Evolutionary conservation across 2,888 invertebrate species (phyloP).

Genomic region (Neria commutata): DNA sequence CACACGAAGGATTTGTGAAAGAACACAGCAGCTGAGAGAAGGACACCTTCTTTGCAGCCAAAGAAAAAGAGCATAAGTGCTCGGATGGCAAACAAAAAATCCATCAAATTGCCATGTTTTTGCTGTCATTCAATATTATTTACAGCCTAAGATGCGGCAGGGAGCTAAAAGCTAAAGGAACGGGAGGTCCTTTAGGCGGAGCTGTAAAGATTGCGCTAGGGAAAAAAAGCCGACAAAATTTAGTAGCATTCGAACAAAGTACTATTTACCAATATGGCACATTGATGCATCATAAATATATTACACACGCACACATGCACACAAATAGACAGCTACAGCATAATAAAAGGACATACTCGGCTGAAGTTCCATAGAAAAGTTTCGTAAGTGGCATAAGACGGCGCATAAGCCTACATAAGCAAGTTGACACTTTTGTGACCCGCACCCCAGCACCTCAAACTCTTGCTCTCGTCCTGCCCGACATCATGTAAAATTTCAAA

Average conservation of each 20-base stretch:
- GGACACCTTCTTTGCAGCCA: background rate
- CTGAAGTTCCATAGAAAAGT: too few relatives aligned
- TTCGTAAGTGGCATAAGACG: background rate
- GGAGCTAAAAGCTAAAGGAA: background rate
- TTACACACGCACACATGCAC: conserved; percentile 38
- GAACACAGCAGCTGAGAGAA: too few relatives aligned
- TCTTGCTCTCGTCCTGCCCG: too few relatives aligned
- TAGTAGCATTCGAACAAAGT: conserved; percentile 30
- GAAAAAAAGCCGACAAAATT: background rate
- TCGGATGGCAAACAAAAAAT: background rate
- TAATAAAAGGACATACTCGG: conserved; percentile 3
- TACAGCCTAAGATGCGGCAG: background rate
- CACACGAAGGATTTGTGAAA: conserved; percentile 24
- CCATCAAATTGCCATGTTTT: conserved; percentile 4
- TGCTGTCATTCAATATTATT: conserved; percentile 5
- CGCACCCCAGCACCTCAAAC: too few relatives aligned
- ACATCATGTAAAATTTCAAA: too few relatives aligned
- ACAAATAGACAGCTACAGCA: conserved; percentile 17
- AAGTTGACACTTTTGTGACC: too few relatives aligned
- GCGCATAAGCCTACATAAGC: background rate
- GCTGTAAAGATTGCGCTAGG: background rate
- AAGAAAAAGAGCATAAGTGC: background rate
- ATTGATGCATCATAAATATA: conserved; percentile 59
- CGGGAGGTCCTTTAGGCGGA: background rate
- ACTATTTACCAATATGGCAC: conserved; percentile 52